Evolutionary conservation across 2,888 invertebrate species (phyloP).

Genomic region (Uloborus plumipes): DNA sequence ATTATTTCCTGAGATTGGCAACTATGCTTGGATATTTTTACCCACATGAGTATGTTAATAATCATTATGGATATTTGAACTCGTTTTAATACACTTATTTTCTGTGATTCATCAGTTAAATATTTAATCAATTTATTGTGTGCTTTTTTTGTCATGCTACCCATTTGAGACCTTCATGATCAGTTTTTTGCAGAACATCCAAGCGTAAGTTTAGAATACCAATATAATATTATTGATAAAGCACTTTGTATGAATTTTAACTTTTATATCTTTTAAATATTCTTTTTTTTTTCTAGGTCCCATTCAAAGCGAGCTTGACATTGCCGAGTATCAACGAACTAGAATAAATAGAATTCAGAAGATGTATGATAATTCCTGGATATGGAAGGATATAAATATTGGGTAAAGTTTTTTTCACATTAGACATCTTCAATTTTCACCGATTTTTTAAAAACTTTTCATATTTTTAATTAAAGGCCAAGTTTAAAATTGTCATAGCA

Average conservation of each 20-base stretch:
- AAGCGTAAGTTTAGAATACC: constrained; percentile 28
- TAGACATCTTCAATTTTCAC: not conserved
- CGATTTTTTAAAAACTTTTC: not conserved
- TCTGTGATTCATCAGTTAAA: not conserved
- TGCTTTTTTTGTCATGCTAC: constrained; percentile 51
- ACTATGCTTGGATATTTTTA: too few relatives aligned
- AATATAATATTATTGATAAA: not conserved
- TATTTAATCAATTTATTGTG: not conserved
- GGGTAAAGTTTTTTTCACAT: constrained; percentile 70
- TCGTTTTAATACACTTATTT: too few relatives aligned
- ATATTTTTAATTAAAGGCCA: too few relatives aligned
- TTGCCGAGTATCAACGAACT: constrained; percentile 65
- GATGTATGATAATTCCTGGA: constrained; percentile 94
- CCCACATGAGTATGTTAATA: too few relatives aligned
- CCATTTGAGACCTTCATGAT: constrained; percentile 61
- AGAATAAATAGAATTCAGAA: constrained; percentile 89
- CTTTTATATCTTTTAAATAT: too few relatives aligned
- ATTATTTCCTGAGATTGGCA: too few relatives aligned
- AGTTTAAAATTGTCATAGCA: too few relatives aligned
- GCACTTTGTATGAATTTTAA: too few relatives aligned
- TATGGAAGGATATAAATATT: constrained; percentile 94
- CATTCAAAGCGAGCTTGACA: constrained; percentile 22
- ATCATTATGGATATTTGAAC: too few relatives aligned
- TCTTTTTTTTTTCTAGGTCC: constrained; percentile 21
- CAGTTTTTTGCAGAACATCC: constrained; percentile 59